phyloP scores from a whole-genome alignment of 2,888 invertebrate genomes.

The Coleophora deauratella region DNA sequence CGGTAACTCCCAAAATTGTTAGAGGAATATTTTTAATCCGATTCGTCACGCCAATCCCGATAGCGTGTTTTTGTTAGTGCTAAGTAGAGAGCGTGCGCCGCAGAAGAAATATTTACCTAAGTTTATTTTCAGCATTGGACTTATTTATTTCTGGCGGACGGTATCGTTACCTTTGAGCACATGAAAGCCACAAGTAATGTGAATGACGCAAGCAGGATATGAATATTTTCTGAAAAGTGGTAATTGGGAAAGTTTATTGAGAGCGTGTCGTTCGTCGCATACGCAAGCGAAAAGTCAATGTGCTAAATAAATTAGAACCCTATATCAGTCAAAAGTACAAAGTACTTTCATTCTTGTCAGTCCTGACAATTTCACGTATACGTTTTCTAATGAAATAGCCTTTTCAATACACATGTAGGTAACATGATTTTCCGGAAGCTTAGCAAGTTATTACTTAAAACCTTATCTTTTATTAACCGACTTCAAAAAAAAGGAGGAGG shows the following conservation, averaged over 20 bases:
- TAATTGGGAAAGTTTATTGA: neutral
- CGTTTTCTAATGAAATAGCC: no score
- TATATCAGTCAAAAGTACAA: no score
- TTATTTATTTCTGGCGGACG: constrained; percentile 54
- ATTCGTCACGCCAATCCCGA: constrained; percentile 49
- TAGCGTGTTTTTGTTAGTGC: constrained; percentile 51
- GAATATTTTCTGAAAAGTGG: constrained; percentile 36
- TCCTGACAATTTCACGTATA: no score
- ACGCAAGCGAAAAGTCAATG: no score
- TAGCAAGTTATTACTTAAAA: no score
- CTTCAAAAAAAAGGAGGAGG: no score
- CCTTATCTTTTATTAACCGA: no score
- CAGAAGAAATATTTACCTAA: constrained; percentile 55
- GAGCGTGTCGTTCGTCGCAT: no score
- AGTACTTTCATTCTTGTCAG: no score
- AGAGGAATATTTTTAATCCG: constrained; percentile 58
- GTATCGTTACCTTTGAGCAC: constrained; percentile 50
- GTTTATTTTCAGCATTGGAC: constrained; percentile 51
- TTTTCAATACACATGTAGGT: no score
- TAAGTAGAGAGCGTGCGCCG: constrained; percentile 49
- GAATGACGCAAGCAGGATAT: constrained; percentile 63
- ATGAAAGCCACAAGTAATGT: constrained; percentile 57
- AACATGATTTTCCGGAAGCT: no score
- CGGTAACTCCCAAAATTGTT: constrained; percentile 34
- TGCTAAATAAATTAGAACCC: no score